Base-by-base conservation (phyloP, 2,797 vertebrate genomes). In the Podarcis siculus region DNA sequence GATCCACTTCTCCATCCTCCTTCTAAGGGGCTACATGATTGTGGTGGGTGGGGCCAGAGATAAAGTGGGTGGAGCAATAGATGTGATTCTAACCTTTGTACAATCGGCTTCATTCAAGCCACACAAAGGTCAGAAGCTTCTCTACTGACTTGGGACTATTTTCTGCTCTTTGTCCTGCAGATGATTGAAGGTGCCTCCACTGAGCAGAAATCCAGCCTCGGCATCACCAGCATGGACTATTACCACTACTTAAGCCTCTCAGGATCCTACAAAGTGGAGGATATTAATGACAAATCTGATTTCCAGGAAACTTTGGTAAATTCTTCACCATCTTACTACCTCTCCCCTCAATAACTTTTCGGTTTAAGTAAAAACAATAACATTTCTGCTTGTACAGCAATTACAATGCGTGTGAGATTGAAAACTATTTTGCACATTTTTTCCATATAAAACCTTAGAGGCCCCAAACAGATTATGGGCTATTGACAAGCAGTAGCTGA, bases 211-310 rank as follows among this genome's bases (percentile, higher is more conserved):
- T 98, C 96, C 87, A 98, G 96, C 89, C 97, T 99, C 30, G 99
- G 99, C 88, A 98, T 99, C 95, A 99, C 99, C 89, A 98, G 92
- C 87, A 97, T 99, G 96, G 98, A 99, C 95, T 99, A 99, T 91
- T 99, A 99, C 93, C 95, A 93, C 94, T 99, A 99, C 95, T 97
- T 99, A 96, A 99, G 98, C 86, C 98, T 99, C 91, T 99, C 99
- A 1, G 99, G 98, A 23, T 98, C 98, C 92, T 99, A 99, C 96
- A 98, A 98, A 95, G 99, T 99, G 2, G 99, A 99, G 35, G 99
- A 99, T 96, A 99, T 99, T 86, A 98, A 99, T 1, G 99, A 99
- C 95, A 98, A 97, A 95, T 98, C 95, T 0, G 99, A 99, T 92
- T 99, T 99, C 94, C 98, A 98, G 89, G 99, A 99, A 96, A 99